These are phyloP conservation scores for Andrena bicolor DNA, from an alignment of 2,888 invertebrate genomes.

Conservation along the genomic window DNA sequence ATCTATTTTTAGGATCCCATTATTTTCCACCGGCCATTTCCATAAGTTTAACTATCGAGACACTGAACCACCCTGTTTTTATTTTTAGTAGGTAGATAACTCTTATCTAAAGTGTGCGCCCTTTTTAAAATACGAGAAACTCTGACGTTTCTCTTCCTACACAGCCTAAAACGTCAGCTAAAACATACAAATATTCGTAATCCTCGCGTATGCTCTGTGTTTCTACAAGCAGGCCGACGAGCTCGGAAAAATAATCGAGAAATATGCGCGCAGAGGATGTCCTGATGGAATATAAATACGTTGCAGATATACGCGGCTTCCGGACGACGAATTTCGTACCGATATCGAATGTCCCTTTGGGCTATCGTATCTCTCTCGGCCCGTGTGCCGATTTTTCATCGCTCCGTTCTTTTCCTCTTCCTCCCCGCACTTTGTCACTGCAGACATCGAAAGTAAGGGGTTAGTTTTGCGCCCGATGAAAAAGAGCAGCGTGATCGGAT, in stretches of 20 bases:
- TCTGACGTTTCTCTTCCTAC: conserved; percentile 52
- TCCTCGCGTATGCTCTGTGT: conserved; percentile 32
- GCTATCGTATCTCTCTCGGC: conserved; percentile 17
- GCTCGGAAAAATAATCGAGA: conserved; percentile 60
- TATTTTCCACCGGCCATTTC: no score
- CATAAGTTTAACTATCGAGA: no score
- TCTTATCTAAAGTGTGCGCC: neutral
- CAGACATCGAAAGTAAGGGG: conserved; percentile 3
- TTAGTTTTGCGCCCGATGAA: conserved; percentile 23
- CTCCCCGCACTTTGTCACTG: neutral
- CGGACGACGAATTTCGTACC: conserved; percentile 57
- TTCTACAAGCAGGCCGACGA: conserved; percentile 20
- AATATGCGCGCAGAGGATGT: conserved; percentile 19
- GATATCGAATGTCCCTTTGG: conserved; percentile 64
- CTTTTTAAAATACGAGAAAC: neutral
- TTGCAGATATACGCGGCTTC: conserved; percentile 49
- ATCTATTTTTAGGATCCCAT: no score
- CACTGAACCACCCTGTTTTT: neutral
- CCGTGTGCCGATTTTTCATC: conserved; percentile 22
- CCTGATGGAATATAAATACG: conserved; percentile 58
- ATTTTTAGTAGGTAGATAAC: conserved; percentile 4
- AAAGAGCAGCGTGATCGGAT: conserved; percentile 29
- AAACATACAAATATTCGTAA: conserved; percentile 68
- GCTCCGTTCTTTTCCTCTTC: neutral
- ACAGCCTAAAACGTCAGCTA: conserved; percentile 42